These are phyloP conservation scores for Siderastrea siderea DNA, from an alignment of 92 coral and sea anemone genomes.

Conservation along the genomic window DNA sequence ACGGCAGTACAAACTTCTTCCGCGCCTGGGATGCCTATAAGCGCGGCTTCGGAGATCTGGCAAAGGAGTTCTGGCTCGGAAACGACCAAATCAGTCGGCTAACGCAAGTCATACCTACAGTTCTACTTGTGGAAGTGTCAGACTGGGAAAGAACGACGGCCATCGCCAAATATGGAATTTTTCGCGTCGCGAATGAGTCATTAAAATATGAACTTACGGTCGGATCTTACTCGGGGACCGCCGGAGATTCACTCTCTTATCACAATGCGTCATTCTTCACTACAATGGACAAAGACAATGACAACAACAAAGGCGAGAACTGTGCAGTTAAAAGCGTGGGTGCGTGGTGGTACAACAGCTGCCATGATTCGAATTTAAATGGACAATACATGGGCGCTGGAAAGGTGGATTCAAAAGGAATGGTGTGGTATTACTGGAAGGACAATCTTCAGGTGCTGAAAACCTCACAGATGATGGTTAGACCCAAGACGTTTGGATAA, in stretches of 20 bases:
- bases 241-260: slow-evolving; percentile 63
- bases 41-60: slow-evolving; percentile 64
- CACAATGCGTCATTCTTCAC: slow-evolving; percentile 55
- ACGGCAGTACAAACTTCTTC: slow-evolving; percentile 63
- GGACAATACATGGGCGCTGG: slow-evolving; percentile 47
- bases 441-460: slow-evolving; percentile 51
- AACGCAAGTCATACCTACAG: slow-evolving; percentile 29
- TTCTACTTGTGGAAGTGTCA: slow-evolving; percentile 66
- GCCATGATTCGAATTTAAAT: slow-evolving; percentile 67
- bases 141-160: slow-evolving; percentile 64
- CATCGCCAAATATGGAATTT: slow-evolving; percentile 63
- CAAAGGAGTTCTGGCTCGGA: slow-evolving; percentile 73
- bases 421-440: slow-evolving; percentile 72
- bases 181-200: slow-evolving; percentile 48
- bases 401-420: slow-evolving; percentile 40
- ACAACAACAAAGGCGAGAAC: slow-evolving; percentile 24
- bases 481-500: slow-evolving; percentile 32
- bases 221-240: slow-evolving; percentile 59
- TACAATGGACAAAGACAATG: slow-evolving; percentile 64
- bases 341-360: slow-evolving; percentile 75
- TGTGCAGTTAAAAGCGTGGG: slow-evolving; percentile 66
- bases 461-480: slow-evolving; percentile 58
- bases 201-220: slow-evolving; percentile 32
- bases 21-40: slow-evolving; percentile 72
- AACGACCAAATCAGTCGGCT: slow-evolving; percentile 61